phyloP scores from a whole-genome alignment of 2,888 invertebrate species.

The Dicranocentrus wangi region DNA sequence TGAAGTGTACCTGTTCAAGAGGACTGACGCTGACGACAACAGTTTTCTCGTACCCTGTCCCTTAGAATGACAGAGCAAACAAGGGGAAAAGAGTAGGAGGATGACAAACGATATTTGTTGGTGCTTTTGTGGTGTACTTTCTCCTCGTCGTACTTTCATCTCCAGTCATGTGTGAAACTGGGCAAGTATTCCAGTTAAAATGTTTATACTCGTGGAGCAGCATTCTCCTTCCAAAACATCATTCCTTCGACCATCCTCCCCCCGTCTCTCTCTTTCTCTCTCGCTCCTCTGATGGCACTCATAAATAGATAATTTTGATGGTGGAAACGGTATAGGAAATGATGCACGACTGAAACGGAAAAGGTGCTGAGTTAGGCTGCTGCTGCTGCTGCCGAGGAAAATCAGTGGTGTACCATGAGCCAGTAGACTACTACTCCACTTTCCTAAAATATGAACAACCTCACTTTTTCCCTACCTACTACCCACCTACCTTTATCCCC shows the following conservation, averaged over 20 bases:
- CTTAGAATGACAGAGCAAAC: background rate
- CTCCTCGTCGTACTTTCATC: conserved; percentile 22
- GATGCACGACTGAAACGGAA: too few species aligned
- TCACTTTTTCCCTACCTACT: too few species aligned
- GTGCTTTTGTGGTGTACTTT: conserved; percentile 16
- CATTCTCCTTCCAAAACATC: conserved; percentile 1
- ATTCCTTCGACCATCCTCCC: background rate
- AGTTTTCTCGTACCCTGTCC: too few species aligned
- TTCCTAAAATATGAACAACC: too few species aligned
- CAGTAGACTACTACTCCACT: too few species aligned
- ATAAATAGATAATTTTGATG: conserved; percentile 12
- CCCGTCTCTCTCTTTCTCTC: background rate
- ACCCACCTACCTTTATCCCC: too few species aligned
- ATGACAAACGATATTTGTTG: conserved; percentile 29
- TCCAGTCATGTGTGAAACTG: conserved; percentile 27
- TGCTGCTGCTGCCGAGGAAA: too few species aligned
- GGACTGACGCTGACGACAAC: too few species aligned
- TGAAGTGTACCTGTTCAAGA: too few species aligned
- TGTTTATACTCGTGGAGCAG: background rate
- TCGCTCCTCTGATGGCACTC: background rate
- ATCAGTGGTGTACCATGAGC: background rate
- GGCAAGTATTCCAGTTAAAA: conserved; percentile 20
- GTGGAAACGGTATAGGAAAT: background rate
- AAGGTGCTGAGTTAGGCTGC: too few species aligned
- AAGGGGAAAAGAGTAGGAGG: conserved; percentile 1